Evolutionary conservation across 2,113 vertebrate genomes (phyloP).

Genomic region (Cynoglossus semilaevis): DNA sequence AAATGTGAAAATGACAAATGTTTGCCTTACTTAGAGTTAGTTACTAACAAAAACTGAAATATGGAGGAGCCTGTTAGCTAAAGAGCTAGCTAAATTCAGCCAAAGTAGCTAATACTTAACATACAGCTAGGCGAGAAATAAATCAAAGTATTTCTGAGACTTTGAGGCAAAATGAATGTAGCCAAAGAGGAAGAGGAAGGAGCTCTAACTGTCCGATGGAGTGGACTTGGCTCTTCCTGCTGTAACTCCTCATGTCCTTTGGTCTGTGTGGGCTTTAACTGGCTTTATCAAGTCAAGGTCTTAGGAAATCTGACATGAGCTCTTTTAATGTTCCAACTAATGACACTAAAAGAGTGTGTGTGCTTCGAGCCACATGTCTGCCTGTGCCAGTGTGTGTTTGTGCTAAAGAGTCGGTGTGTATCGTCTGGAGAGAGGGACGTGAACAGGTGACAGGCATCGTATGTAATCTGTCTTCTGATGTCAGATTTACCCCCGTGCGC

Average conservation of each 20-base stretch:
- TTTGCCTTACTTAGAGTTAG: too few relatives aligned
- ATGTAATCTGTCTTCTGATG: slow-evolving; percentile 66
- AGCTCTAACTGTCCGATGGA: too few relatives aligned
- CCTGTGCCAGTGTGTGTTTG: slow-evolving; percentile 10
- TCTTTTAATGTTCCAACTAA: slow-evolving; percentile 30
- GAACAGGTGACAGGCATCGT: slow-evolving; percentile 67
- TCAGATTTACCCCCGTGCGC: slow-evolving; percentile 46
- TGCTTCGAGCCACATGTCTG: neutral
- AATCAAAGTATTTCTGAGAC: too few relatives aligned
- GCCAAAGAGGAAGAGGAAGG: too few relatives aligned
- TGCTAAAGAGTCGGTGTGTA: neutral
- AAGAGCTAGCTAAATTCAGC: too few relatives aligned
- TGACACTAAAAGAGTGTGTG: slow-evolving; percentile 10
- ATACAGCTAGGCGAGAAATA: too few relatives aligned
- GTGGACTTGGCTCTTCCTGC: neutral
- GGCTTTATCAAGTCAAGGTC: slow-evolving; percentile 24
- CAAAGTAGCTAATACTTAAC: too few relatives aligned
- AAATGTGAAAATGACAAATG: too few relatives aligned
- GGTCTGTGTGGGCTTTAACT: too few relatives aligned
- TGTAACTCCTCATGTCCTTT: neutral
- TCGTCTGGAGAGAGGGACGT: slow-evolving; percentile 41
- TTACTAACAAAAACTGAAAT: too few relatives aligned
- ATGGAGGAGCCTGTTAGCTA: too few relatives aligned
- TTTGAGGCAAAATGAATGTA: too few relatives aligned
- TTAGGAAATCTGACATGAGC: slow-evolving; percentile 29